Conservation (phyloP, 2,797 vertebrate species). For the Pogonophryne albipinna region DNA sequence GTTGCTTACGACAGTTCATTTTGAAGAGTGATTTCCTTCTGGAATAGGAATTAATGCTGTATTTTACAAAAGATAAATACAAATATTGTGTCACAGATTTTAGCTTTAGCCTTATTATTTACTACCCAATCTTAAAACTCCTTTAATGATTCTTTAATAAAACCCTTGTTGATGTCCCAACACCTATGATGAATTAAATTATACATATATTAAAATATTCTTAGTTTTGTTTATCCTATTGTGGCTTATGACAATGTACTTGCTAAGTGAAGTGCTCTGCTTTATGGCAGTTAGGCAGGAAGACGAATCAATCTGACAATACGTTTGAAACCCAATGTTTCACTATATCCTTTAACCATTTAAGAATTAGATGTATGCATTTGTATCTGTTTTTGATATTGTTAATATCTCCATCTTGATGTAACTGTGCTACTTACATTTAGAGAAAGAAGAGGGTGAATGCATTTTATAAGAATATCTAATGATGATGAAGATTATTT, state of each 20-base stretch:
- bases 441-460: background rate
- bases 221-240: background rate
- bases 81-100: background rate
- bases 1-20: background rate
- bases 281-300: conserved; percentile 3
- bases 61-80: background rate
- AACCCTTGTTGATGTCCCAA: background rate
- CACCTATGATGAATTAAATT: background rate
- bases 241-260: background rate
- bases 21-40: background rate
- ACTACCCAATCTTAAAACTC: background rate
- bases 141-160: background rate
- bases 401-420: background rate
- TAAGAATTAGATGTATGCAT: background rate
- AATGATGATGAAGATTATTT: background rate
- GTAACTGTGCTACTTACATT: background rate
- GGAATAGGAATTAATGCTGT: too few relatives aligned
- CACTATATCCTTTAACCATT: background rate
- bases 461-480: too few relatives aligned
- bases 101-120: background rate
- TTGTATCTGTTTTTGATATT: background rate
- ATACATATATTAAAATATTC: too few relatives aligned
- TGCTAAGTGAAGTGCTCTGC: background rate
- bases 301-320: background rate
- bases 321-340: background rate